Base-by-base conservation (phyloP, 2,888 invertebrate species). In the Athalia cordata region DNA sequence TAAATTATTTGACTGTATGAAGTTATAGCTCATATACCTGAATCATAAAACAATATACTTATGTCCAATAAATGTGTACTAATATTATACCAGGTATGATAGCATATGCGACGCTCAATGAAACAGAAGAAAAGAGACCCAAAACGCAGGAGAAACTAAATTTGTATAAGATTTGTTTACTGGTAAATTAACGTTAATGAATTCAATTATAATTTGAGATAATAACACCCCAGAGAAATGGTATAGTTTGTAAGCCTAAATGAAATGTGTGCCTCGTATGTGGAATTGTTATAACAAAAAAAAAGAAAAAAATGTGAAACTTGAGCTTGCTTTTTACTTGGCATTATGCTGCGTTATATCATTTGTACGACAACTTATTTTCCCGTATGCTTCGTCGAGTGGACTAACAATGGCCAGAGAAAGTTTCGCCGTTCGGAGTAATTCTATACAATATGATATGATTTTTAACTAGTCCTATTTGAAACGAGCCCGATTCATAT, bases 261-360 rank as follows among this genome's bases (percentile, higher is more conserved):
- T 59, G 59, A 72, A 59, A 72, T 72, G 13, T 72, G 72, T 72
- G 72, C 72, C 72, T 72, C 72, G 47, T 72, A 59, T 72, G 47
- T 72, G 59, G 59, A 72, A 72, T 59, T 72, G 57, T 13, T 55
- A 29, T 55, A 11, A n/a, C n/a, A 7, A 55, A 55, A 55, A 59
- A 59, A 59, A 8, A 7, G 6, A 55, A 55, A 59, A 59, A 59
- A 8, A 72, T 5, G n/a, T 72, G 9, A 29, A 72, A 72, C 59
- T 72, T 13, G 52, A 72, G 59, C 57, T 13, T 72, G 45, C 52
- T 72, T 45, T 47, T 6, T 52, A 72, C 45, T 47, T 72, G 47
- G 29, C 52, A 50, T 68, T 68, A 11, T 29, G 43, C 43, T 55
- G 11, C 68, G 52, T 68, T 68, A 59, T 57, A 13, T 72, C 72